Evolutionary conservation across 2,888 invertebrate genomes (phyloP).

Genomic region (Eupithecia insigniata): DNA sequence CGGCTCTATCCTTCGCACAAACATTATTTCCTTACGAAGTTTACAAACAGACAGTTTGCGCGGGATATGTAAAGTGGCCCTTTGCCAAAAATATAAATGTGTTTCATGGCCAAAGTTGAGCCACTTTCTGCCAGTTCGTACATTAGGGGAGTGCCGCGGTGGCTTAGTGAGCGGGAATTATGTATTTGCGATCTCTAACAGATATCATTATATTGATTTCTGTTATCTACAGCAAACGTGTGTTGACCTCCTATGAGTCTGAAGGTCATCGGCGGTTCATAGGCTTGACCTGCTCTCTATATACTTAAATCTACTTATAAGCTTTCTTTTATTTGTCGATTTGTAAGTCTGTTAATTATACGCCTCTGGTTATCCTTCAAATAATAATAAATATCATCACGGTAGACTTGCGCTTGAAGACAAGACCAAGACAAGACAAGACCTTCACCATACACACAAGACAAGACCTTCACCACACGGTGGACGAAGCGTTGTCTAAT

Average conservation of each 20-base stretch:
- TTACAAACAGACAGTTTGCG: constrained; percentile 19
- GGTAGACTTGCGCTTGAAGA: too few relatives aligned
- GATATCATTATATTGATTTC: not conserved
- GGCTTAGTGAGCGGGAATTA: not conserved
- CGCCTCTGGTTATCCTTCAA: too few relatives aligned
- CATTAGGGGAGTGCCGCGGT: not conserved
- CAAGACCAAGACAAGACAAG: too few relatives aligned
- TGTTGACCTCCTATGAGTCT: not conserved
- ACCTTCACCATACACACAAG: too few relatives aligned
- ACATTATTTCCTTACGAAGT: constrained; percentile 15
- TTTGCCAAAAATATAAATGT: constrained; percentile 20
- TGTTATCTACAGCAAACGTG: not conserved
- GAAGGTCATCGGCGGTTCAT: not conserved
- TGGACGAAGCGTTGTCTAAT: too few relatives aligned
- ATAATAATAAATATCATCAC: too few relatives aligned
- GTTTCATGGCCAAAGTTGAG: constrained; percentile 11
- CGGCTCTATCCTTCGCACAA: constrained; percentile 14
- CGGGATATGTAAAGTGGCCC: constrained; percentile 13
- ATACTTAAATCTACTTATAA: not conserved
- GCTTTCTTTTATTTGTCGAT: not conserved
- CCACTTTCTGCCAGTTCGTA: not conserved
- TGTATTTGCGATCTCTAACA: not conserved
- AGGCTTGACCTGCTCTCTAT: not conserved
- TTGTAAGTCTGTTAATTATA: too few relatives aligned
- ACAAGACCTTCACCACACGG: too few relatives aligned